Percentiles rank a stretch among this genome's conserved stretches.
Evolutionary conservation across 2,113 vertebrate species (phyloP).

Genomic region (Cyanoderma ruficeps): DNA sequence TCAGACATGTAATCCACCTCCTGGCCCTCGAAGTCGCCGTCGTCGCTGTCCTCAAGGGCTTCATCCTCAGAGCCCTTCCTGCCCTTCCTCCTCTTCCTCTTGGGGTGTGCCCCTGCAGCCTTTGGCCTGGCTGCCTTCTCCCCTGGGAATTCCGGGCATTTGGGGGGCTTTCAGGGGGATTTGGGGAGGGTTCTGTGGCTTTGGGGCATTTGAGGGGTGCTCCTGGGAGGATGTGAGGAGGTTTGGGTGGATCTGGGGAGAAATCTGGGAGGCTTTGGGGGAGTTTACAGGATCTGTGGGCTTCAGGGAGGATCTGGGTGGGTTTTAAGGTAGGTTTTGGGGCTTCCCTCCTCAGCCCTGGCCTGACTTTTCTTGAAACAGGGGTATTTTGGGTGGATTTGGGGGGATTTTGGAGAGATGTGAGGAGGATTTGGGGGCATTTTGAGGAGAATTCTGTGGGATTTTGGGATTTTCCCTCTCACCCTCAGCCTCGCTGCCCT

Average conservation of each 20-base stretch:
- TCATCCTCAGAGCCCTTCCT: background rate
- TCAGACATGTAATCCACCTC: background rate
- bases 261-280: no score
- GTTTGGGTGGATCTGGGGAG: background rate
- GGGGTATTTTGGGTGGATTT: background rate
- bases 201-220: background rate
- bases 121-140: background rate
- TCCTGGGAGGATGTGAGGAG: background rate
- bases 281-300: no score
- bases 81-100: background rate
- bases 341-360: background rate
- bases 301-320: background rate
- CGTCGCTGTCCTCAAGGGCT: background rate
- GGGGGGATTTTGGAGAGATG: background rate
- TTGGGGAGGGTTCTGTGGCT: background rate
- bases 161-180: background rate
- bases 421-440: background rate
- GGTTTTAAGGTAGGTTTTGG: background rate
- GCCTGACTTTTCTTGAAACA: no score
- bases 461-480: background rate
- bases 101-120: accelerated
- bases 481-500: background rate
- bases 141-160: background rate
- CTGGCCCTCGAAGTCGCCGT: background rate
- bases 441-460: no score